Conservation (phyloP, 1,140 invertebrate genomes). For the Euwallacea similis region DNA sequence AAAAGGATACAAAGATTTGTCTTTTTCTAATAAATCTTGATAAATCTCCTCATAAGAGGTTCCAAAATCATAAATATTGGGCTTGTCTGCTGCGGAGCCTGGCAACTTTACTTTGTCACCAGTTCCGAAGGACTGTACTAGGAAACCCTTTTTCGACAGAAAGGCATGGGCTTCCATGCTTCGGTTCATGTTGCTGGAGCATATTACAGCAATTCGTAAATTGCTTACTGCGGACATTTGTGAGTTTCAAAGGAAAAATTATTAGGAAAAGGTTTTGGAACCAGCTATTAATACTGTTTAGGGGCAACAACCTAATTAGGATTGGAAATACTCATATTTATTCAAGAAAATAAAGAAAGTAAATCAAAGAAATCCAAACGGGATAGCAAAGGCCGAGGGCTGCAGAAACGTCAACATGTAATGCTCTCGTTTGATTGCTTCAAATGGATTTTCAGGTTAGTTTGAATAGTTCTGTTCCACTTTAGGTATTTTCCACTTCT, state of each 20-base stretch:
- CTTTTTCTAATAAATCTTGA: constrained; percentile 87
- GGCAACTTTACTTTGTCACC: constrained; percentile 98
- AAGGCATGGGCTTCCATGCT: constrained; percentile 99
- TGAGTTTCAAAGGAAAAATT: not conserved
- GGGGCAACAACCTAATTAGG: too few relatives aligned
- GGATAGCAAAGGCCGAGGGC: too few relatives aligned
- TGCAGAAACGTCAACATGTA: too few relatives aligned
- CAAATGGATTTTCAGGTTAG: too few relatives aligned
- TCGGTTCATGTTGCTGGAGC: constrained; percentile 98
- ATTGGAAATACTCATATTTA: too few relatives aligned
- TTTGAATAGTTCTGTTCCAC: too few relatives aligned
- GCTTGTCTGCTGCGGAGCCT: constrained; percentile 90
- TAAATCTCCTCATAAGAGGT: constrained; percentile 97
- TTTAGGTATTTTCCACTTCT: too few relatives aligned
- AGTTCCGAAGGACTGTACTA: constrained; percentile 95
- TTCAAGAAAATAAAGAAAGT: too few relatives aligned
- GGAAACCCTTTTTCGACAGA: constrained; percentile 94
- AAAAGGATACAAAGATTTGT: constrained; percentile 78
- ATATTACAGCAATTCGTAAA: constrained; percentile 90
- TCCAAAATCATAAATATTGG: constrained; percentile 98
- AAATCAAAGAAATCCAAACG: too few relatives aligned
- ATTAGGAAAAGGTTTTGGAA: not conserved
- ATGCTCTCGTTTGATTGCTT: too few relatives aligned
- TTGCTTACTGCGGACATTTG: constrained; percentile 52
- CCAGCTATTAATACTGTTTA: not conserved